These are phyloP conservation scores for Hypolimnas misippus DNA, from an alignment of 2,888 invertebrate genomes.

Conservation along the genomic window DNA sequence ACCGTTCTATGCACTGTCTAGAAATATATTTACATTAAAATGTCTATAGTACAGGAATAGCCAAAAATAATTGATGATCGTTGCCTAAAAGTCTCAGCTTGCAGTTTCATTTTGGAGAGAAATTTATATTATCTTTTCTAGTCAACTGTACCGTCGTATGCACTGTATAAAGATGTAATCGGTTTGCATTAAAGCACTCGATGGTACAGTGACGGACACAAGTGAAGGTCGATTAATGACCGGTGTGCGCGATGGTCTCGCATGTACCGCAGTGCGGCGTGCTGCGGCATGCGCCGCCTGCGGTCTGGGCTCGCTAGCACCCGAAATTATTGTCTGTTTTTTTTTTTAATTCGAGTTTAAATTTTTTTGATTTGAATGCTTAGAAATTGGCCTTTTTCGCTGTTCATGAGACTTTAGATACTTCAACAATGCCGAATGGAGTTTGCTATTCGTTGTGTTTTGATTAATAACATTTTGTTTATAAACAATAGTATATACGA, in stretches of 20 bases:
- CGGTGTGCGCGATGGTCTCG: slow-evolving; percentile 42
- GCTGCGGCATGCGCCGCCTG: slow-evolving; percentile 63
- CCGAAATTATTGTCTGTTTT: slow-evolving; percentile 33
- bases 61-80: too few relatives aligned
- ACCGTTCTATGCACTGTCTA: too few relatives aligned
- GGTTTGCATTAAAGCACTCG: slow-evolving; percentile 3
- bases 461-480: too few relatives aligned
- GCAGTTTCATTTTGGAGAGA: too few relatives aligned
- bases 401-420: too few relatives aligned
- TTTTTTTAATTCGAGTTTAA: slow-evolving; percentile 17
- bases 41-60: too few relatives aligned
- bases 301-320: slow-evolving; percentile 31
- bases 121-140: neutral
- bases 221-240: slow-evolving; percentile 44
- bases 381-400: neutral
- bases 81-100: too few relatives aligned
- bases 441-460: too few relatives aligned
- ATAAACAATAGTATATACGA: too few relatives aligned
- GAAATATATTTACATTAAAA: too few relatives aligned
- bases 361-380: neutral
- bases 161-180: slow-evolving; percentile 10
- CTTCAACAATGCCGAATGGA: too few relatives aligned
- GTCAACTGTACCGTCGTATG: neutral
- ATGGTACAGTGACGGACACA: slow-evolving; percentile 33
- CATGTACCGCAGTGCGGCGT: slow-evolving; percentile 72